Evolutionary conservation across 2,888 invertebrate genomes (phyloP).

Genomic region (Nyleta sp.): DNA sequence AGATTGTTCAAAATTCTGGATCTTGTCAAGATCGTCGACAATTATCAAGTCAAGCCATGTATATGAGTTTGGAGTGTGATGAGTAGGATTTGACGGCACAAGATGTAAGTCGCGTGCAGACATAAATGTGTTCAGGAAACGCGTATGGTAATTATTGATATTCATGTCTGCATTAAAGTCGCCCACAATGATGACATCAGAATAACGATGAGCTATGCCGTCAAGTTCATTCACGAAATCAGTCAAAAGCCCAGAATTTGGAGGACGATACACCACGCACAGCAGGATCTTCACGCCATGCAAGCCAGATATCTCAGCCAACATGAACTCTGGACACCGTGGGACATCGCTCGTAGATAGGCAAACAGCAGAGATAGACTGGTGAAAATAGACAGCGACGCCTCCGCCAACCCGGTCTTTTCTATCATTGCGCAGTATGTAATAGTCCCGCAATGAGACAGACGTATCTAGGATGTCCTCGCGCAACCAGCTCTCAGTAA

Average conservation of each 20-base stretch:
- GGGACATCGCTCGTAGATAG: background rate
- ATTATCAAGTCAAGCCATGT: conserved; percentile 3
- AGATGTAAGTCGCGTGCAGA: background rate
- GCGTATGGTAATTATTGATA: background rate
- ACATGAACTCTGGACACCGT: background rate
- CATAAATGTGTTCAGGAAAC: background rate
- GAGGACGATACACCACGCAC: conserved; percentile 1
- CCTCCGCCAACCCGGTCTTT: background rate
- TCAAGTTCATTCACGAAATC: background rate
- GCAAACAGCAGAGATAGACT: background rate
- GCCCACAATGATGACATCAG: background rate
- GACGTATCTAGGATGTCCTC: background rate
- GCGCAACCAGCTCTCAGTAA: background rate
- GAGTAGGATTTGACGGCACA: background rate
- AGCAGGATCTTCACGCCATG: background rate
- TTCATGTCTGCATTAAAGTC: conserved; percentile 1
- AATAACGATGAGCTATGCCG: background rate
- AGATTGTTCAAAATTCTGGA: background rate
- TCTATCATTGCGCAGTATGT: background rate
- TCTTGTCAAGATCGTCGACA: background rate
- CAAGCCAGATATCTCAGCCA: background rate
- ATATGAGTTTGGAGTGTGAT: background rate
- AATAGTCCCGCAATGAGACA: background rate
- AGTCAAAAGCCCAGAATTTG: background rate
- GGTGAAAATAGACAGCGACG: background rate